A percentile compares a stretch with the other conserved stretches of the same genome.
These are phyloP conservation scores for Poecilia picta DNA, from an alignment of 2,797 vertebrate genomes.

Conservation along the genomic window DNA sequence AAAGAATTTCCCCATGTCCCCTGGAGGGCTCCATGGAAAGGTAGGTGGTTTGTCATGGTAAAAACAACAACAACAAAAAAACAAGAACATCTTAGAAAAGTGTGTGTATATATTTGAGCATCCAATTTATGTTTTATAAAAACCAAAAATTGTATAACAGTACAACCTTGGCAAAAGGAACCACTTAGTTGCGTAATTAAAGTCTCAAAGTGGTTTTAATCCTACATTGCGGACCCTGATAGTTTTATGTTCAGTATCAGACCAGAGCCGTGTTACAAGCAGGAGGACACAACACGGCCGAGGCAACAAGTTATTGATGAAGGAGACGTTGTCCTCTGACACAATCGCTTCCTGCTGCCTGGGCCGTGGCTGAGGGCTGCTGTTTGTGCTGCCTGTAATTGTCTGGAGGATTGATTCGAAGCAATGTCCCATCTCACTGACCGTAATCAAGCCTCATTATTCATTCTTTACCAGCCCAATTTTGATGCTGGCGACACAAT, in stretches of 20 bases:
- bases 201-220: not conserved
- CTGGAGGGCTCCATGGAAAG: not conserved
- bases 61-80: too few relatives aligned
- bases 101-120: not conserved
- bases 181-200: not conserved
- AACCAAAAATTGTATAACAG: not conserved
- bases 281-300: slow-evolving; percentile 58
- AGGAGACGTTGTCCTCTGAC: slow-evolving; percentile 79
- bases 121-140: not conserved
- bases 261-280: slow-evolving; percentile 25
- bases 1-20: too few relatives aligned
- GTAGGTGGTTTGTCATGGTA: not conserved
- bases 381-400: slow-evolving; percentile 76
- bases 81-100: not conserved
- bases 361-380: slow-evolving; percentile 50
- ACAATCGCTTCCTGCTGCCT: slow-evolving; percentile 73
- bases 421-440: slow-evolving; percentile 76
- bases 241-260: not conserved
- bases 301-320: slow-evolving; percentile 79
- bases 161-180: not conserved
- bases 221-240: not conserved
- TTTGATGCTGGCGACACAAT: slow-evolving; percentile 70
- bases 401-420: slow-evolving; percentile 81
- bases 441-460: slow-evolving; percentile 85
- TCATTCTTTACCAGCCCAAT: slow-evolving; percentile 76